Conservation (phyloP, 2,113 vertebrate species). For the Danionella cerebrum region DNA sequence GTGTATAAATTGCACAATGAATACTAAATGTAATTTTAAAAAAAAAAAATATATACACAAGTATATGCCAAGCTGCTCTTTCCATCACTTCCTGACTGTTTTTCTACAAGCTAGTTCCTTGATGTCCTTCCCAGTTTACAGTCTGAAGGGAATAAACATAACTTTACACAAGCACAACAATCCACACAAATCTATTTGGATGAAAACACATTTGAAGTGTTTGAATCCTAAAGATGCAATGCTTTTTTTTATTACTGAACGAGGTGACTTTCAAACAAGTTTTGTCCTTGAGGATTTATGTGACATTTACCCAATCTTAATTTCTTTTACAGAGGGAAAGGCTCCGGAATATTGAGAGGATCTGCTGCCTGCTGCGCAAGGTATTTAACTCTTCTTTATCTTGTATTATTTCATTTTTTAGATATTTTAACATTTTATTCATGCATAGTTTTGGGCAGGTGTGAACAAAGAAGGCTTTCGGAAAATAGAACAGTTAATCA, state of each 20-base stretch:
- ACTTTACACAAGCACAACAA: too few species aligned
- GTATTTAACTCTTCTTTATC: constrained; percentile 55
- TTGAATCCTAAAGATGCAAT: too few species aligned
- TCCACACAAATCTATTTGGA: not conserved
- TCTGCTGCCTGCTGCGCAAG: constrained; percentile 94
- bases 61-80: not conserved
- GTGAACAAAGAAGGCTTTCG: too few species aligned
- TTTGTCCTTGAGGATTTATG: not conserved
- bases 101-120: constrained; percentile 18
- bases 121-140: constrained; percentile 23
- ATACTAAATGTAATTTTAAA: too few species aligned
- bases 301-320: constrained; percentile 10
- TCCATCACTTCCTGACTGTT: not conserved
- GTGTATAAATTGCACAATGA: too few species aligned
- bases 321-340: constrained; percentile 77
- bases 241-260: too few species aligned
- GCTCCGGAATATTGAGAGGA: constrained; percentile 92
- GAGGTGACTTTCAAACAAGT: not conserved
- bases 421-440: not conserved
- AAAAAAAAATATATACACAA: too few species aligned
- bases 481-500: too few species aligned
- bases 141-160: too few species aligned
- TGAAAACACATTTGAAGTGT: not conserved
- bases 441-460: not conserved
- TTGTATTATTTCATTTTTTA: not conserved